Evolutionary conservation across 2,888 invertebrate species (phyloP).

Genomic region (Latrodectus elegans): DNA sequence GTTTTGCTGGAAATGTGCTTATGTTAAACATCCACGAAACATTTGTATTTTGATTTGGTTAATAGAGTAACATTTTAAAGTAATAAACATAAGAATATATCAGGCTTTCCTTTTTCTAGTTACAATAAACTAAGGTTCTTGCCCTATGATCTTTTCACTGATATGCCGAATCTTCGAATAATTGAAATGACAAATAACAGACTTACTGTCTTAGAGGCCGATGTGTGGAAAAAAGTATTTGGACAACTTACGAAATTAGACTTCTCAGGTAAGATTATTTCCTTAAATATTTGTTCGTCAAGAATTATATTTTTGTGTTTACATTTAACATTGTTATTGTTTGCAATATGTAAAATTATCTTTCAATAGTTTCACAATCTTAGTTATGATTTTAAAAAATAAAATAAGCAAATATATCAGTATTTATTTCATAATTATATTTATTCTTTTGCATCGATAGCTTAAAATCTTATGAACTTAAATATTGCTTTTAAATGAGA

Average conservation of each 20-base stretch:
- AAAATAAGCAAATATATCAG: too few species aligned
- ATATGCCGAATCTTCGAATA: slow-evolving; percentile 50
- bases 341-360: neutral
- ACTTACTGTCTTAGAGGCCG: slow-evolving; percentile 27
- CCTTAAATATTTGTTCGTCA: neutral
- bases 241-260: slow-evolving; percentile 41
- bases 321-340: neutral
- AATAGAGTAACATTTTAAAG: too few species aligned
- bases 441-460: too few species aligned
- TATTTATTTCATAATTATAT: too few species aligned
- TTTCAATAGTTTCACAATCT: too few species aligned
- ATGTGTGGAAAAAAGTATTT: slow-evolving; percentile 27
- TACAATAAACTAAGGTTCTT: slow-evolving; percentile 39
- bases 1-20: too few species aligned
- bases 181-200: slow-evolving; percentile 49
- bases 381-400: too few species aligned
- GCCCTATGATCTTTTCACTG: slow-evolving; percentile 47
- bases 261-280: slow-evolving; percentile 36
- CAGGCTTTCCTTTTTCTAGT: slow-evolving; percentile 26
- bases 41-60: too few species aligned
- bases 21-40: too few species aligned
- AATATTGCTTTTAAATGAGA: too few species aligned
- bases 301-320: neutral
- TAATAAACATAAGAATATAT: neutral
- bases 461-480: too few species aligned